Evolutionary conservation across 2,797 vertebrate species (phyloP).

Genomic region (Megalops cyprinoides): DNA sequence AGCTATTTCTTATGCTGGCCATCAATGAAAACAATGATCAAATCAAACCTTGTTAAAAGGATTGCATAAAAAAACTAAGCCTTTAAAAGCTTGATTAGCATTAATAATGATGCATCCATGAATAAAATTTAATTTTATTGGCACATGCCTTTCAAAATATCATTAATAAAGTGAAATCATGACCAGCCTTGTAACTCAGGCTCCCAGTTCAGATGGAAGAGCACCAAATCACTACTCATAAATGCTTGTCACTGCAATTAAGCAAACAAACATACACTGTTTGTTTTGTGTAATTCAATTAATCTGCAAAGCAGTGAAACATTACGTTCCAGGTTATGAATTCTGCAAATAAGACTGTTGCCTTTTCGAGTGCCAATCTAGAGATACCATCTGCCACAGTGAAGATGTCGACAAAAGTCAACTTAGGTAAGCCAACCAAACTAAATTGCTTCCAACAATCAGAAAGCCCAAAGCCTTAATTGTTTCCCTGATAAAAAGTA

Average conservation of each 20-base stretch:
- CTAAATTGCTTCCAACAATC: too few species aligned
- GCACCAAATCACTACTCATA: neutral
- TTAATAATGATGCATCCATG: neutral
- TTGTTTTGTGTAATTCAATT: too few species aligned
- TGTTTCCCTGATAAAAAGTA: too few species aligned
- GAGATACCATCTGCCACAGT: neutral
- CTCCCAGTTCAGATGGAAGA: neutral
- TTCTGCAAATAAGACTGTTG: neutral
- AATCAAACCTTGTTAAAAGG: conserved; percentile 33
- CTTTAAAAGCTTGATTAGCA: conserved; percentile 5
- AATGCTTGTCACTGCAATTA: neutral
- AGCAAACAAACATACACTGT: too few species aligned
- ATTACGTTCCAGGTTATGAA: neutral
- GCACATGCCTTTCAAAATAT: too few species aligned
- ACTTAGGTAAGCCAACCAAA: neutral
- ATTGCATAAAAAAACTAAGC: neutral
- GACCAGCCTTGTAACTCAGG: too few species aligned
- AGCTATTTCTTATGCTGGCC: conserved; percentile 28
- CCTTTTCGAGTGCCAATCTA: neutral
- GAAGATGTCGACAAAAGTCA: neutral
- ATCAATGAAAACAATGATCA: conserved; percentile 35
- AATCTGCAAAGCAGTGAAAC: too few species aligned
- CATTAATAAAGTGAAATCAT: neutral
- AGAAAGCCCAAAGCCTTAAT: too few species aligned
- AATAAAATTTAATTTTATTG: too few species aligned